Evolutionary conservation across 2,113 vertebrate genomes (phyloP).

Genomic region (Steatornis caripensis): DNA sequence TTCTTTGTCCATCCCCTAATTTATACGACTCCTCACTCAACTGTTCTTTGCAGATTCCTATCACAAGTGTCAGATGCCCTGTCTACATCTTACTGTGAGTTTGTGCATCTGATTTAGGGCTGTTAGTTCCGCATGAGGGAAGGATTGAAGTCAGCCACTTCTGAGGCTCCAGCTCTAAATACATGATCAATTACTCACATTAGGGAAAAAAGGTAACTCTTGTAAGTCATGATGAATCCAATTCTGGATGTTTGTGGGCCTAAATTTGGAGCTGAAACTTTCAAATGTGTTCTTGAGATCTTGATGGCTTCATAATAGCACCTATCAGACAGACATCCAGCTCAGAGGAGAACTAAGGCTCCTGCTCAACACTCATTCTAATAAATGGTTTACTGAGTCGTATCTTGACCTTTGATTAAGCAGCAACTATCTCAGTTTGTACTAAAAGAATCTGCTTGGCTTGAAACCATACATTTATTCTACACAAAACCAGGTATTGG

Average conservation of each 20-base stretch:
- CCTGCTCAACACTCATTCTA: not conserved
- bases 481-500: not conserved
- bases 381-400: not conserved
- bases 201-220: not conserved
- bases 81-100: not conserved
- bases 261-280: not conserved
- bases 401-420: not conserved
- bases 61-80: not conserved
- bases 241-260: not conserved
- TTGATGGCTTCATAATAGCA: not conserved
- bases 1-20: not conserved
- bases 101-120: not conserved
- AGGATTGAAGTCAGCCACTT: not conserved
- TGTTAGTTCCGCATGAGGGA: not conserved
- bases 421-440: not conserved
- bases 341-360: not conserved
- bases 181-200: not conserved
- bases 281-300: not conserved
- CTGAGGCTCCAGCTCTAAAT: not conserved
- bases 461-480: not conserved
- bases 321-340: not conserved
- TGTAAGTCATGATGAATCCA: not conserved
- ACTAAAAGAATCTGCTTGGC: not conserved
- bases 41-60: not conserved
- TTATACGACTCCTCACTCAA: not conserved